Percentiles rank a stretch among this genome's conserved stretches.
Evolutionary conservation across 2,888 invertebrate species (phyloP).

Genomic region (Drosophila kambysellisi): DNA sequence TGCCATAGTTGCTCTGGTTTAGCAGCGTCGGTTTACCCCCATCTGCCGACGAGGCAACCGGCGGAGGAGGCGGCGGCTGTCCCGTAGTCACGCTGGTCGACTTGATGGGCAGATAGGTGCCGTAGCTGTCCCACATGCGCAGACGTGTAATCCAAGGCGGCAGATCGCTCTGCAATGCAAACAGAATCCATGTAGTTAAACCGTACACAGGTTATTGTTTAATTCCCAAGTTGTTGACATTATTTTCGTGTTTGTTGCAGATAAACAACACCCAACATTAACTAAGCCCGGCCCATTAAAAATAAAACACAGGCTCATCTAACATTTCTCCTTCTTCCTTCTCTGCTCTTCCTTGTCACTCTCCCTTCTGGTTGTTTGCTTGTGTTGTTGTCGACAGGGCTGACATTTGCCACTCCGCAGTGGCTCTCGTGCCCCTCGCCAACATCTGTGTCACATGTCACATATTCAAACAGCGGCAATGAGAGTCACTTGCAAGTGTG

Average conservation of each 20-base stretch:
- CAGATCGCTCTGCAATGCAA: constrained; percentile 81
- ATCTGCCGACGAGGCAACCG: constrained; percentile 79
- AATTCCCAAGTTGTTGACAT: constrained; percentile 64
- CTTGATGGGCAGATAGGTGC: constrained; percentile 85
- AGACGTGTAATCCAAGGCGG: constrained; percentile 89
- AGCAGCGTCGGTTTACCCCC: constrained; percentile 80
- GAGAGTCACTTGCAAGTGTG: constrained; percentile 70
- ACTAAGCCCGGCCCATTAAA: background rate
- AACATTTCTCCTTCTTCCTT: background rate
- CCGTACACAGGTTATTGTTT: constrained; percentile 55
- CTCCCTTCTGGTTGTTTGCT: constrained; percentile 29
- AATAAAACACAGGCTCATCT: background rate
- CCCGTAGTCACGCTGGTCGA: constrained; percentile 83
- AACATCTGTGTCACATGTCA: constrained; percentile 66
- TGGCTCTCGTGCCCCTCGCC: background rate
- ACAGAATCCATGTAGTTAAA: constrained; percentile 19
- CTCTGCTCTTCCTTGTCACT: constrained; percentile 14
- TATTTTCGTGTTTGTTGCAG: constrained; percentile 45
- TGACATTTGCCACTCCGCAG: constrained; percentile 21
- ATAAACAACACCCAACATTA: background rate
- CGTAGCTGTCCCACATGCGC: constrained; percentile 91
- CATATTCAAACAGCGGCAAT: constrained; percentile 70
- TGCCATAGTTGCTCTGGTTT: constrained; percentile 83
- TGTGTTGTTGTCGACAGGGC: constrained; percentile 27
- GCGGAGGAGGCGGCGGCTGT: constrained; percentile 82